Evolutionary conservation across 2,113 vertebrate species (phyloP), one percentile per base, ranked within the genome.

Genomic region (Cettia cetti): DNA sequence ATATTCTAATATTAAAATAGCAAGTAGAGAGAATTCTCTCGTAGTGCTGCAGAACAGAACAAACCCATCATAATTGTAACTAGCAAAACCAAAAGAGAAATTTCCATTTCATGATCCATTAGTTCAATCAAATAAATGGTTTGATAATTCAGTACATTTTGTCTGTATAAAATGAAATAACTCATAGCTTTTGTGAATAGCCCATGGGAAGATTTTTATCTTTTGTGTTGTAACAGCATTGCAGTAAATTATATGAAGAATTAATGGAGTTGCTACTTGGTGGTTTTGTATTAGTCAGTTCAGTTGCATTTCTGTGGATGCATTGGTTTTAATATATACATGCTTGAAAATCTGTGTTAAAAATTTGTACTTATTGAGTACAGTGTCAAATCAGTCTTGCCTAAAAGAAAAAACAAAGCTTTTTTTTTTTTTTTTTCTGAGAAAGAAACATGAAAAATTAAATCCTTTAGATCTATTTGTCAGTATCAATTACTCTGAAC

Each of bases 251-350:
- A 71, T 49, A 39, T 2, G 15, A 74, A 52, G 26, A 89, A 72
- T 56, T 39, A 72, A 20, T 39, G 20, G 11, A 74, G 6, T 85
- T 0, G 0, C 17, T 28, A 5, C 24, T 80, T 74, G 13, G 7
- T 70, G 18, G 6, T 60, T 30, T 47, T 81, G 26, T 49, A 27
- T 83, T 74, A 60, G 7, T 64, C 20, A 70, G 18, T 59, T 74
- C 40, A 68, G 12, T 20, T 76, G 35, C 52, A 47, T 50, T 89
- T 83, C 63, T 76, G 31, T 63, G 35, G 60, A 70, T 39, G 17
- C 9, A 61, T 53, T 39, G 7, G 5, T 17, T 93, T 82, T 74
- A 80, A 65, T 77, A 81, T 20, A 53, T 42, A 28, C 2, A 6
- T 70, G 15, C 17, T 33, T 59, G 60, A 53, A 92, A 90, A 74